These are phyloP conservation scores for Phaedon cochleariae DNA, from an alignment of 2,888 invertebrate species.

Conservation along the genomic window DNA sequence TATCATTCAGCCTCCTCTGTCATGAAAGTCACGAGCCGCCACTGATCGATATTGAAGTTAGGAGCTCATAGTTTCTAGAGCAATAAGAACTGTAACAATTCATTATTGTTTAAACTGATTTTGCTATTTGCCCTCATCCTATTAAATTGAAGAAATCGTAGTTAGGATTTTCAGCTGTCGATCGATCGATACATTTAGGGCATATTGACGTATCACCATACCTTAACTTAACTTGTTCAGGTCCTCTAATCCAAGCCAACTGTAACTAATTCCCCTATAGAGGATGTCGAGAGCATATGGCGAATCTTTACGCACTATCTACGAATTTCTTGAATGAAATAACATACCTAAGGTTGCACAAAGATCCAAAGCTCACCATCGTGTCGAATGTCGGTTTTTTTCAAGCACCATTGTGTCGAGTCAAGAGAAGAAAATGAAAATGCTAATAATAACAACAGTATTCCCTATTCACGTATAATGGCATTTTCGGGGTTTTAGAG, in stretches of 20 bases:
- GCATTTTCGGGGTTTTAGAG: slow-evolving; percentile 40
- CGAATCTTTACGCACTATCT: slow-evolving; percentile 12
- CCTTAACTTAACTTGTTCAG: neutral
- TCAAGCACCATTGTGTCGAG: slow-evolving; percentile 39
- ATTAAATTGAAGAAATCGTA: neutral
- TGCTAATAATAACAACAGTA: slow-evolving; percentile 42
- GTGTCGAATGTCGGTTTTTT: slow-evolving; percentile 44
- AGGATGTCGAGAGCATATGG: slow-evolving; percentile 26
- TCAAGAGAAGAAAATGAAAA: slow-evolving; percentile 41
- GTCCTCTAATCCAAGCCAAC: slow-evolving; percentile 25
- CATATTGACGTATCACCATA: neutral
- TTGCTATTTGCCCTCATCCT: too few species aligned
- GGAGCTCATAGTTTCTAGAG: too few species aligned
- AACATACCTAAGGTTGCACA: slow-evolving; percentile 39
- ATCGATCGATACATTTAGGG: neutral
- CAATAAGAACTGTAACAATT: too few species aligned
- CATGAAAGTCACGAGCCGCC: too few species aligned
- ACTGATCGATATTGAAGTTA: too few species aligned
- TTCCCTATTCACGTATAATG: slow-evolving; percentile 38
- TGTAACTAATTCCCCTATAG: slow-evolving; percentile 33
- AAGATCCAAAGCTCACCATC: slow-evolving; percentile 35
- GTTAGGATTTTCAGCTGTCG: neutral
- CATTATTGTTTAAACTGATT: too few species aligned
- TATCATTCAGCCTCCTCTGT: too few species aligned
- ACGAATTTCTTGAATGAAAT: slow-evolving; percentile 30